Evolutionary conservation across 2,888 invertebrate genomes (phyloP).

Genomic region (Drosophila prolongata): DNA sequence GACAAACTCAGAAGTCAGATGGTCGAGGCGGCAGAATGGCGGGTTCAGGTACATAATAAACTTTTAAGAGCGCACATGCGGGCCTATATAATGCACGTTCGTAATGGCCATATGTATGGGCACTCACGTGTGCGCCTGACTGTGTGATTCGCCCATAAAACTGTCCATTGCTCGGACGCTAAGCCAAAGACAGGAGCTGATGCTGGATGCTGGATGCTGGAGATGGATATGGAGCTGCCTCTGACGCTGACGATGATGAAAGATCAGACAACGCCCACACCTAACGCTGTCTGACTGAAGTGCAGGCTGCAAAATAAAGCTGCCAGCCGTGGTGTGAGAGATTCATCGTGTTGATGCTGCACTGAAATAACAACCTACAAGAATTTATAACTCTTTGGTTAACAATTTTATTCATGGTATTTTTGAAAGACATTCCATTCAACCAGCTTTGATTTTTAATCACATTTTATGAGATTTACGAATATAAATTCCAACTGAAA

Average conservation of each 20-base stretch:
- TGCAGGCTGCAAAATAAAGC: conserved; percentile 57
- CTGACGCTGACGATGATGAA: conserved; percentile 69
- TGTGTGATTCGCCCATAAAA: conserved; percentile 47
- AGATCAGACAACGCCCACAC: conserved; percentile 73
- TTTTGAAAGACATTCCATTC: too few relatives aligned
- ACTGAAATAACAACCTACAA: background rate
- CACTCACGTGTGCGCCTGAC: conserved; percentile 9
- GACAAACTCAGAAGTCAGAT: conserved; percentile 36
- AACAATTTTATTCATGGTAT: too few relatives aligned
- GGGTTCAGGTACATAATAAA: conserved; percentile 47
- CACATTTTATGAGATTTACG: too few relatives aligned
- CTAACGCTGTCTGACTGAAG: conserved; percentile 50
- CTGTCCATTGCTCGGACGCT: conserved; percentile 53
- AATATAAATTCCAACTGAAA: too few relatives aligned
- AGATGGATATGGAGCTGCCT: conserved; percentile 22
- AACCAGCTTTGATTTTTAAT: too few relatives aligned
- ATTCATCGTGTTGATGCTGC: conserved; percentile 32
- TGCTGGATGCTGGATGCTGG: conserved; percentile 1
- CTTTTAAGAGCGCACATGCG: conserved; percentile 50
- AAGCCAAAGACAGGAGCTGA: conserved; percentile 19
- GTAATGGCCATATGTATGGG: conserved; percentile 21
- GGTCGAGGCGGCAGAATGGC: conserved; percentile 3
- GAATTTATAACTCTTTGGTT: background rate
- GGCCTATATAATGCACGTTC: conserved; percentile 41
- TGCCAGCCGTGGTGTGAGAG: conserved; percentile 39